Evolutionary conservation across 2,888 invertebrate genomes (phyloP), one percentile per base, ranked within the genome.

Genomic region (Tenthredo livida): DNA sequence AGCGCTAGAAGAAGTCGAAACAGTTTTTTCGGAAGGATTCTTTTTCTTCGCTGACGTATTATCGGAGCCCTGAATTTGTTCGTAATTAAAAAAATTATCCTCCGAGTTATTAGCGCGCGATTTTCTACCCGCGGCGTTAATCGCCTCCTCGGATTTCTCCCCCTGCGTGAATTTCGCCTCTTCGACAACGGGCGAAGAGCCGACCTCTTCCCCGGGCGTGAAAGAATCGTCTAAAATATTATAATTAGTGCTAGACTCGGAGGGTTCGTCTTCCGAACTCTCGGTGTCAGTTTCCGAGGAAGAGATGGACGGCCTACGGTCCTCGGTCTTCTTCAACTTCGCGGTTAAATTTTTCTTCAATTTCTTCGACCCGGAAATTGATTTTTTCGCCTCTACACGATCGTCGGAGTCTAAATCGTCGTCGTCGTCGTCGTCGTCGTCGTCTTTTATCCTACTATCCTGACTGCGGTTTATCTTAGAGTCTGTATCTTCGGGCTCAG

Each of bases 211-310:
- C 17, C 70, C 83, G n/a, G 65, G 43, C 12, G 70, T 47, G 4
- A 70, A 67, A 21, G 83, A 83, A 50, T 83, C 70, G 65, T 67
- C 83, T 37, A 93, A 87, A 65, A 92, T 91, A 88, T 92, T 91
- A 73, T 93, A 93, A 87, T 90, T 91, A 6, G 91, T 89, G 85
- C 91, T 92, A 5, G 91, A 91, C 85, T 92, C 90, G 15, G 92
- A 91, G 1, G 90, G 90, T 0, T 89, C 91, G 40, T 90, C 88
- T 0, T 88, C 90, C 17, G 91, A 90, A 0, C 89, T 91, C 6
- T 92, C 91, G 0, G 92, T 92, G 58, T 92, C 92, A 0, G 91
- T 90, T 65, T 91, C 92, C 3, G 91, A 92, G 0, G 92, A 92
- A 0, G 92, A 92, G 15, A 91, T 90, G 6, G 92, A 92, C 84